Percentiles rank a stretch among this genome's conserved stretches.
These are phyloP conservation scores for Andrena trimmerana DNA, from an alignment of 2,888 invertebrate genomes.

Conservation along the genomic window DNA sequence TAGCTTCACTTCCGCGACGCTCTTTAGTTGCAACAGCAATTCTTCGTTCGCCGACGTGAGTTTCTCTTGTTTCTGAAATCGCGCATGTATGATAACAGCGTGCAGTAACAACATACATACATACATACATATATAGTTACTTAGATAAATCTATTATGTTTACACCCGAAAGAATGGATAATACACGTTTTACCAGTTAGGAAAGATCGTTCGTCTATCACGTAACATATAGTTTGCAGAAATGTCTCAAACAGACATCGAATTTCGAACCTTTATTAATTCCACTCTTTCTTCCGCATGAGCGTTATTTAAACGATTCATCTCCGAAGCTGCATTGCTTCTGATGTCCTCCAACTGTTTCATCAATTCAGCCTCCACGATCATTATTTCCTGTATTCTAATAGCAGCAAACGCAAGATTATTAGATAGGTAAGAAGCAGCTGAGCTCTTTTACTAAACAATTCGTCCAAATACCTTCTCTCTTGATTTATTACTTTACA, in stretches of 20 bases:
- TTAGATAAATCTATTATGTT: slow-evolving; percentile 17
- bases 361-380: slow-evolving; percentile 34
- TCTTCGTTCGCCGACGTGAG: slow-evolving; percentile 40
- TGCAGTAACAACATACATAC: slow-evolving; percentile 3
- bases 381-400: slow-evolving; percentile 40
- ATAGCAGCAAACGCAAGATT: neutral
- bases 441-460: neutral
- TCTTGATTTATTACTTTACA: slow-evolving; percentile 53
- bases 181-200: slow-evolving; percentile 29
- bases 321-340: too few species aligned
- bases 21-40: slow-evolving; percentile 46
- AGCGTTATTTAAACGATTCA: slow-evolving; percentile 23
- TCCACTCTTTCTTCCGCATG: slow-evolving; percentile 57
- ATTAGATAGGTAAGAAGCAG: neutral
- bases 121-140: too few species aligned
- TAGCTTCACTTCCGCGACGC: slow-evolving; percentile 40
- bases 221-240: neutral
- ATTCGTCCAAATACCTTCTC: slow-evolving; percentile 50
- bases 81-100: slow-evolving; percentile 33
- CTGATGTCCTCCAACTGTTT: slow-evolving; percentile 40
- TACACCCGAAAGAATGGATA: slow-evolving; percentile 19
- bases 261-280: slow-evolving; percentile 47
- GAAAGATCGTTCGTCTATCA: neutral
- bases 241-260: neutral
- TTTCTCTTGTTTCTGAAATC: slow-evolving; percentile 57